phyloP scores from a whole-genome alignment of 2,797 vertebrate species.

The Arnoldichthys spilopterus region DNA sequence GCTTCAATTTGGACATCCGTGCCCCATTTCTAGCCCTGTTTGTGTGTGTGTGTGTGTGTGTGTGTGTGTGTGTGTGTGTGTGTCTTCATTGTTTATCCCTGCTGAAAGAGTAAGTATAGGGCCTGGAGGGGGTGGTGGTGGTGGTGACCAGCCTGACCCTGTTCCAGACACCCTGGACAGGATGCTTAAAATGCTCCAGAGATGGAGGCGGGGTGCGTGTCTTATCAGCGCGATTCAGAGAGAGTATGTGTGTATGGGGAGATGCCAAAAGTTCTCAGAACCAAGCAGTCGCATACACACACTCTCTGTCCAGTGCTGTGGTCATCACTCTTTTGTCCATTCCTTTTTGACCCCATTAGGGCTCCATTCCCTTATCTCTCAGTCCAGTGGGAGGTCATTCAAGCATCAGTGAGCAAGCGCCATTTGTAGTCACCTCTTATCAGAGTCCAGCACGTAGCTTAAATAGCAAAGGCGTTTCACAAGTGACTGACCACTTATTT shows the following conservation, averaged over 20 bases:
- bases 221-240: slow-evolving; percentile 53
- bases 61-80: slow-evolving; percentile 17
- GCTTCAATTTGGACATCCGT: slow-evolving; percentile 29
- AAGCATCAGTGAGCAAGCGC: slow-evolving; percentile 34
- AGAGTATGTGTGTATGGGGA: slow-evolving; percentile 25
- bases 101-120: slow-evolving; percentile 15
- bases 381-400: slow-evolving; percentile 49
- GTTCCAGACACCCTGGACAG: slow-evolving; percentile 55
- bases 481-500: slow-evolving; percentile 25
- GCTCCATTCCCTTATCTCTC: slow-evolving; percentile 49
- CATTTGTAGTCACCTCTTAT: slow-evolving; percentile 50
- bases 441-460: slow-evolving; percentile 35
- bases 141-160: slow-evolving; percentile 38
- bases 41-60: slow-evolving; percentile 49
- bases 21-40: slow-evolving; percentile 43
- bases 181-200: slow-evolving; percentile 60
- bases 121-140: slow-evolving; percentile 22
- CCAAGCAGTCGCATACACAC: slow-evolving; percentile 8
- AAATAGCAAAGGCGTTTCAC: slow-evolving; percentile 39
- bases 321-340: slow-evolving; percentile 36
- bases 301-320: slow-evolving; percentile 15
- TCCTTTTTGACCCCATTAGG: slow-evolving; percentile 53
- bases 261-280: slow-evolving; percentile 39
- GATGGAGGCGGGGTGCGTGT: slow-evolving; percentile 49
- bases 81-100: slow-evolving; percentile 66